Evolutionary conservation across 2,797 vertebrate genomes (phyloP), one percentile per base, ranked within the genome.

Genomic region (Lycodopsis pacificus): DNA sequence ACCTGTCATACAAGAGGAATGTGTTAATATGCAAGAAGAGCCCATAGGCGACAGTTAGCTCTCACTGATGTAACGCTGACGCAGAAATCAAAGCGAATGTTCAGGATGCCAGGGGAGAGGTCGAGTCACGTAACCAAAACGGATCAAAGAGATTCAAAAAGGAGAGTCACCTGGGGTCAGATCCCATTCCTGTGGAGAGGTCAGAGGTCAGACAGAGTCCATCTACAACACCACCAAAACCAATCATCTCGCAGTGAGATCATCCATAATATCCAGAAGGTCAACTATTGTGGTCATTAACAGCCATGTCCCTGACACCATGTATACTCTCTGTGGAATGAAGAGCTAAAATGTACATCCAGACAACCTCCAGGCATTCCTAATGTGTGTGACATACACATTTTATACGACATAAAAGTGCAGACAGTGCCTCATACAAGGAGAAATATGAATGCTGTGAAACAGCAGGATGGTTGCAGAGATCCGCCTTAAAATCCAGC

Each of bases 1-100:
- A 36, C 38, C 62, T 4, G 6, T 30, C 62, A 64, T 5, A 38
- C 20, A 25, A 30, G 25, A 65, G 22, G 27, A 82, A 49, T 25
- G 15, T 10, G 17, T 71, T 63, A 49, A 38, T 15, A 64, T 34
- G 34, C 40, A 30, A 38, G 19, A 56, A 19, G 14, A 5, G 3
- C n/a, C 57, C n/a, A 10, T 57, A 62, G 20, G 69, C 20, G 38
- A 59, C 25, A 56, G 61, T 70, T 2, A 67, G 49, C 22, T 36
- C 4, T 56, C n/a, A 40, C 14, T 76, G 68, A 75, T 71, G 71
- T 34, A 57, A 68, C 22, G 19, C 61, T 51, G 58, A 64, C 17
- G 40, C 11, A 46, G 64, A 78, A 82, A 82, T 79, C 70, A 87
- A 82, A 83, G 57, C 44, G 36, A 79, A 74, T 8, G 73, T 76